Evolutionary conservation across 2,113 vertebrate species (phyloP).

Genomic region (Hymenochirus boettgeri): DNA sequence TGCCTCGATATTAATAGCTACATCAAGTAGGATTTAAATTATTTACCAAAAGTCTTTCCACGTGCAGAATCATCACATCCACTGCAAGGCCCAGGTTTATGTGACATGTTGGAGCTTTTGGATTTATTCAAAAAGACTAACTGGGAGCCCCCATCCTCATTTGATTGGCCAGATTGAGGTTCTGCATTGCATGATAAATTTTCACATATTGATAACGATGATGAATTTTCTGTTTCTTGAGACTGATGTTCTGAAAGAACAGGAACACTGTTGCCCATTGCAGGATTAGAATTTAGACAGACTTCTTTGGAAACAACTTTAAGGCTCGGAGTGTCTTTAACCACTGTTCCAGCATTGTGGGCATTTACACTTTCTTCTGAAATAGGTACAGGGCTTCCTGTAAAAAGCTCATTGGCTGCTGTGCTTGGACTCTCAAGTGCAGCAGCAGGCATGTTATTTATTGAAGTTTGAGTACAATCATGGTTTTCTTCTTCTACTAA

Average conservation of each 20-base stretch:
- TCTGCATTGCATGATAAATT: neutral
- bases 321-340: neutral
- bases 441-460: too few species aligned
- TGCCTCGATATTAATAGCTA: too few species aligned
- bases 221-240: neutral
- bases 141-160: neutral
- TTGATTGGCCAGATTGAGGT: neutral
- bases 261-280: neutral
- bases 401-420: slow-evolving; percentile 21
- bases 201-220: neutral
- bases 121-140: too few species aligned
- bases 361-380: slow-evolving; percentile 15
- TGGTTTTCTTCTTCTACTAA: too few species aligned
- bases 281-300: neutral
- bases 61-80: slow-evolving; percentile 31
- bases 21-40: too few species aligned
- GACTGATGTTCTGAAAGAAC: neutral
- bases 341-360: slow-evolving; percentile 13
- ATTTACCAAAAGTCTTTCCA: too few species aligned
- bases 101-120: too few species aligned
- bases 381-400: slow-evolving; percentile 1
- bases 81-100: too few species aligned
- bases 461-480: too few species aligned
- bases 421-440: slow-evolving; percentile 4
- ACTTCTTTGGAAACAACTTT: neutral